Percentiles rank a stretch among this genome's conserved stretches.
Evolutionary conservation across 2,888 invertebrate species (phyloP).

Genomic region (Holacanthella duospinosa): DNA sequence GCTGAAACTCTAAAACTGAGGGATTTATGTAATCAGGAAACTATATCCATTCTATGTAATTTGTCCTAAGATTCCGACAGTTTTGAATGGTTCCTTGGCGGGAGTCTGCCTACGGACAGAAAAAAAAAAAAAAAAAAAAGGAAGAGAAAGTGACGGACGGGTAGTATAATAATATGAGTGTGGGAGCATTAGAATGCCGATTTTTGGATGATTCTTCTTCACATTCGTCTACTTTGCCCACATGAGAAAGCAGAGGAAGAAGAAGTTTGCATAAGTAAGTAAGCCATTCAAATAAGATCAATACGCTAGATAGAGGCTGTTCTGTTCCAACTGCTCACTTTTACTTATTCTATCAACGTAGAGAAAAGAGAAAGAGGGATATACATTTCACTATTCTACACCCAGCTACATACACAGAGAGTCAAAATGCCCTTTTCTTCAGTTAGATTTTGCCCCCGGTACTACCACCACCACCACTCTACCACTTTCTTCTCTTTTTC

Average conservation of each 20-base stretch:
- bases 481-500: not conserved
- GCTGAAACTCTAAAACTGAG: too few species aligned
- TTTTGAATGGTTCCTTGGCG: not conserved
- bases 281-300: conserved; percentile 3
- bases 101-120: not conserved
- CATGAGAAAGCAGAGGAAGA: not conserved
- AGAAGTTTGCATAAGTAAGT: conserved; percentile 4
- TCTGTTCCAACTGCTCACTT: not conserved
- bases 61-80: not conserved
- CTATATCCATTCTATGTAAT: not conserved
- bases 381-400: not conserved
- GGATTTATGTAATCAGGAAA: conserved; percentile 5
- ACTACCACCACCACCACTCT: not conserved
- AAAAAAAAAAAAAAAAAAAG: not conserved
- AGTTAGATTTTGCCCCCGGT: not conserved
- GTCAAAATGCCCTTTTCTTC: not conserved
- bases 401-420: too few species aligned
- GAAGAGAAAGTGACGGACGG: not conserved
- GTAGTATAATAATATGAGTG: not conserved
- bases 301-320: not conserved
- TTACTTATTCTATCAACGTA: not conserved
- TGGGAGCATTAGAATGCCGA: not conserved
- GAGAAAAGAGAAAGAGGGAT: not conserved
- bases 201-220: not conserved
- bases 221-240: not conserved